A percentile compares a stretch with the other conserved stretches of the same genome.
Evolutionary conservation across 2,888 invertebrate genomes (phyloP).

Genomic region (Ceramica pisi): DNA sequence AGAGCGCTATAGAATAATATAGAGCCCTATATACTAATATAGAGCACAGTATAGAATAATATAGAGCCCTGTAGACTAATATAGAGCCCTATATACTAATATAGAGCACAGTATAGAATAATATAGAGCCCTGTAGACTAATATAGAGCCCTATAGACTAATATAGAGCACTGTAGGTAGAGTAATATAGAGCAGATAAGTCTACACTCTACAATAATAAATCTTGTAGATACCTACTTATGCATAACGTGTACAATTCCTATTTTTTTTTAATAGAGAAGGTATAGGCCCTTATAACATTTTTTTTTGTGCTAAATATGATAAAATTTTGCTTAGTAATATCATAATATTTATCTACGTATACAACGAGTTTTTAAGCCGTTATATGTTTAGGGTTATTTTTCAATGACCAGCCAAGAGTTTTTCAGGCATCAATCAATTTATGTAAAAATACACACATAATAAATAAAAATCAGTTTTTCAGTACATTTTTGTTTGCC

Average conservation of each 20-base stretch:
- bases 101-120: too few species aligned
- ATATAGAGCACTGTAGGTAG: constrained; percentile 6
- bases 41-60: too few species aligned
- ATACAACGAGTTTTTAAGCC: constrained; percentile 32
- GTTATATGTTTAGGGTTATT: background rate
- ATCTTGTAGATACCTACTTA: constrained; percentile 6
- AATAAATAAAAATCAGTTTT: too few species aligned
- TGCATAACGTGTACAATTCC: constrained; percentile 11
- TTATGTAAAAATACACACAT: too few species aligned
- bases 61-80: too few species aligned
- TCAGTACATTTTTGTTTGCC: too few species aligned
- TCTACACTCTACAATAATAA: constrained; percentile 46
- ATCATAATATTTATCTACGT: constrained; percentile 31
- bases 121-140: too few species aligned
- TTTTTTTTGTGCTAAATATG: constrained; percentile 26
- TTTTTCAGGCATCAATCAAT: too few species aligned
- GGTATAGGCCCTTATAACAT: background rate
- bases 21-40: too few species aligned
- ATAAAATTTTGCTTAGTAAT: constrained; percentile 20
- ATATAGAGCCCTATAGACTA: too few species aligned
- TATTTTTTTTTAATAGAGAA: background rate
- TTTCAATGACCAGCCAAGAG: background rate
- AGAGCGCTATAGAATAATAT: too few species aligned
- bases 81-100: too few species aligned
- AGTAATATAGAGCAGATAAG: constrained; percentile 29